phyloP scores from a whole-genome alignment of 2,888 invertebrate genomes.

The Philhelius pedissequus region DNA sequence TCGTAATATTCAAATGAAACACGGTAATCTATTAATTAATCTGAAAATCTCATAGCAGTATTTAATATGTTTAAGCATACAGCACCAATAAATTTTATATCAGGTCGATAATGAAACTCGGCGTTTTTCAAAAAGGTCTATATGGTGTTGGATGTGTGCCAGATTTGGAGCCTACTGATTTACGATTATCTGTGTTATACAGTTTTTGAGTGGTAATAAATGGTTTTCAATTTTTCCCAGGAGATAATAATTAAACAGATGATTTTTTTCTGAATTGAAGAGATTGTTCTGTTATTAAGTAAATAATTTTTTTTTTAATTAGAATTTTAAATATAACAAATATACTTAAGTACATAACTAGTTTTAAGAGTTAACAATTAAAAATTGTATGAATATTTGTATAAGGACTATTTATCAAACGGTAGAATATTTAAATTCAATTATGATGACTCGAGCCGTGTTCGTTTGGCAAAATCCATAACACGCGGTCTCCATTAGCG shows the following conservation, averaged over 20 bases:
- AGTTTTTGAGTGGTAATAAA: not conserved
- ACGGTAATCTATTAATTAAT: constrained; percentile 24
- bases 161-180: not conserved
- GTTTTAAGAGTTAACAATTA: no score
- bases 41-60: not conserved
- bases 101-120: constrained; percentile 24
- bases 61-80: not conserved
- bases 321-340: no score
- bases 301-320: no score
- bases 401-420: no score
- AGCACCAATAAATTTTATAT: constrained; percentile 2
- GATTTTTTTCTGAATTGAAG: not conserved
- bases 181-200: not conserved
- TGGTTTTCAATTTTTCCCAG: not conserved
- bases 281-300: no score
- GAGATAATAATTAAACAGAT: not conserved
- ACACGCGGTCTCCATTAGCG: no score
- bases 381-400: no score
- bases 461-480: no score
- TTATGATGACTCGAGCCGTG: no score
- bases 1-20: not conserved
- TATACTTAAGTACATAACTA: no score
- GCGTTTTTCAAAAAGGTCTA: constrained; percentile 5
- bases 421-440: no score
- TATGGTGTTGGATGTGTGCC: constrained; percentile 17